phyloP scores from a whole-genome alignment of 2,888 invertebrate species.

The Ormyrus labotus region DNA sequence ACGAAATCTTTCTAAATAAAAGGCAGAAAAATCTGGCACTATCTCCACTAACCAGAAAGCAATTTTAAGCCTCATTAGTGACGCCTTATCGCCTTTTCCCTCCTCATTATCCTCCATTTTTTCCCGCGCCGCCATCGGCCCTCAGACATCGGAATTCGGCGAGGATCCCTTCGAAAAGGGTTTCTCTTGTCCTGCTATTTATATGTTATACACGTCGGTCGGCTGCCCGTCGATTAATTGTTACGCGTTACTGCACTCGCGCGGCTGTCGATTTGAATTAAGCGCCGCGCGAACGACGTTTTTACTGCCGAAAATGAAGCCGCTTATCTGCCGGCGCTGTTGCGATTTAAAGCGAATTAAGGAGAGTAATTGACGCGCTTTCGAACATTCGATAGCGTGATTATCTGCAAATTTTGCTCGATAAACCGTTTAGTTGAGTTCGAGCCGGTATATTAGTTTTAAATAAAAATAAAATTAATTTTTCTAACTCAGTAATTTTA shows the following conservation, averaged over 20 bases:
- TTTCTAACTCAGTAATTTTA: too few relatives aligned
- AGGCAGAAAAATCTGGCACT: too few relatives aligned
- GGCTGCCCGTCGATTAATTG: constrained; percentile 15
- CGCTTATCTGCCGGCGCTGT: too few relatives aligned
- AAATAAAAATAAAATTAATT: too few relatives aligned
- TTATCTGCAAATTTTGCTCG: too few relatives aligned
- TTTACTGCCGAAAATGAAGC: not conserved
- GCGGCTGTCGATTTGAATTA: constrained; percentile 1
- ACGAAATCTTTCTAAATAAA: too few relatives aligned
- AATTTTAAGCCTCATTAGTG: not conserved
- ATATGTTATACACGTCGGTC: not conserved
- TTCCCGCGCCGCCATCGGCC: not conserved
- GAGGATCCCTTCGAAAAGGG: not conserved
- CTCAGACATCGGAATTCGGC: not conserved
- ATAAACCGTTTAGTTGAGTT: too few relatives aligned
- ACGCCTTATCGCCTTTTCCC: too few relatives aligned
- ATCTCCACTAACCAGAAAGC: not conserved
- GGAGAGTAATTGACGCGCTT: constrained; percentile 4
- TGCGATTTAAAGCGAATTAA: constrained; percentile 16
- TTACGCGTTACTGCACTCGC: constrained; percentile 27
- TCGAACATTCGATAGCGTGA: too few relatives aligned
- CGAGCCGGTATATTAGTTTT: too few relatives aligned
- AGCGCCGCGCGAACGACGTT: not conserved
- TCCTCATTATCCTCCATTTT: not conserved
- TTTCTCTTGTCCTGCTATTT: constrained; percentile 4